Evolutionary conservation across 2,797 vertebrate species (phyloP), one percentile per base, ranked within the genome.

Genomic region (Hippocampus kuda): DNA sequence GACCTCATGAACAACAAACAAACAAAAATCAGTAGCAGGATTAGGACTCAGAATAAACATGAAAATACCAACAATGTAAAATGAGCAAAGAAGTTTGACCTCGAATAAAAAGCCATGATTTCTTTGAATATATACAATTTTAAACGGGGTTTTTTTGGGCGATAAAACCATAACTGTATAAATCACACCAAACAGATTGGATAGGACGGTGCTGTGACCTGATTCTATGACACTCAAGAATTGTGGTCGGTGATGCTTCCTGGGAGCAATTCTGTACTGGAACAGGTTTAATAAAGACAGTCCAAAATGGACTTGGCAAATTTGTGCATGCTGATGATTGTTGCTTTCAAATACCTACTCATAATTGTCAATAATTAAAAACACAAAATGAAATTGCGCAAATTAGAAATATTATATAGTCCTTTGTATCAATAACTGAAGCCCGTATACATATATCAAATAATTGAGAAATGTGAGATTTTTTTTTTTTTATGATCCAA

Each of bases 1-100:
- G 12, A 51, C 48, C 85, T 72, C 83, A 22, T 42, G 26, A n/a
- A 16, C 65, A 76, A 76, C 68, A 44, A 60, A 75, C 53, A 51
- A 49, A 75, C 57, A 78, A 49, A 84, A 49, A 84, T 86, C 78
- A 82, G 83, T 81, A 85, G 80, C 59, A 81, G 42, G 59, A 60
- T 60, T 38, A 38, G 59, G 27, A 34, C 30, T 20, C 8, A 2
- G 24, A 34, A 27, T 60, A 20, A 34, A 44, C n/a, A 49, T 41
- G 73, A 72, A 69, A 74, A 63, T 68, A 72, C 68, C 64, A 41
- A 30, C 16, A 11, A 72, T 68, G 60, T 6, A 77, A 73, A 63
- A 67, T 75, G 66, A 41, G 69, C 49, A 68, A 68, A 59, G 3
- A 46, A 34, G 60, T 69, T 30, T 64, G 34, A 73, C 41, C 42